phyloP scores from a whole-genome alignment of 2,888 invertebrate genomes.

The Cosmorhoe ocellata region DNA sequence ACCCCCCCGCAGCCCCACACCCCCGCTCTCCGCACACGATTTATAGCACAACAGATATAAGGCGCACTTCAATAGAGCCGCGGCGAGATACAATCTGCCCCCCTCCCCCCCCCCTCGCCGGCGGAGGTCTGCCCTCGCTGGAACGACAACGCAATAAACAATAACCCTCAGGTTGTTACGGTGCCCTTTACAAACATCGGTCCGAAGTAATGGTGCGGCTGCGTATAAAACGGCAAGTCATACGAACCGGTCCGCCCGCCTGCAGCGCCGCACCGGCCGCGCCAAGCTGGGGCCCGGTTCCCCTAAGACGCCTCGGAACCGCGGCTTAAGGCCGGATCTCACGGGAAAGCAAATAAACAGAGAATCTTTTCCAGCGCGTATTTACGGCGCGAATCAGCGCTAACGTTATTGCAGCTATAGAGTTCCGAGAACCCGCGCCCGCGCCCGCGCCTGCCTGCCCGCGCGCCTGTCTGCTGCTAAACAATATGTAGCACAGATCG shows the following conservation, averaged over 20 bases:
- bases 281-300: too few relatives aligned
- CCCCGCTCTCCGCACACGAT: too few relatives aligned
- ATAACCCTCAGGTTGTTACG: background rate
- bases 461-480: too few relatives aligned
- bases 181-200: background rate
- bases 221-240: too few relatives aligned
- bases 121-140: background rate
- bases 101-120: too few relatives aligned
- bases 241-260: too few relatives aligned
- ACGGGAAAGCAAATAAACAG: conserved; percentile 13
- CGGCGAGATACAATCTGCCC: conserved; percentile 3
- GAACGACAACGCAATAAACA: conserved; percentile 5
- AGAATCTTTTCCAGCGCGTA: conserved; percentile 6
- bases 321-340: conserved; percentile 1
- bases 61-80: conserved; percentile 16
- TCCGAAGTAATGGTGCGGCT: background rate
- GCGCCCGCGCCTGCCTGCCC: too few relatives aligned
- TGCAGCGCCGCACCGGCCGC: too few relatives aligned
- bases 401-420: conserved; percentile 15
- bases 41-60: conserved; percentile 24
- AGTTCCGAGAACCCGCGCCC: conserved; percentile 11
- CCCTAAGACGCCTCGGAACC: background rate
- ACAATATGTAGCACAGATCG: too few relatives aligned
- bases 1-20: too few relatives aligned
- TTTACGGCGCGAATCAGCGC: conserved; percentile 15